Base-by-base conservation (phyloP, 2,797 vertebrate genomes). In the Gobio occitaniae region DNA sequence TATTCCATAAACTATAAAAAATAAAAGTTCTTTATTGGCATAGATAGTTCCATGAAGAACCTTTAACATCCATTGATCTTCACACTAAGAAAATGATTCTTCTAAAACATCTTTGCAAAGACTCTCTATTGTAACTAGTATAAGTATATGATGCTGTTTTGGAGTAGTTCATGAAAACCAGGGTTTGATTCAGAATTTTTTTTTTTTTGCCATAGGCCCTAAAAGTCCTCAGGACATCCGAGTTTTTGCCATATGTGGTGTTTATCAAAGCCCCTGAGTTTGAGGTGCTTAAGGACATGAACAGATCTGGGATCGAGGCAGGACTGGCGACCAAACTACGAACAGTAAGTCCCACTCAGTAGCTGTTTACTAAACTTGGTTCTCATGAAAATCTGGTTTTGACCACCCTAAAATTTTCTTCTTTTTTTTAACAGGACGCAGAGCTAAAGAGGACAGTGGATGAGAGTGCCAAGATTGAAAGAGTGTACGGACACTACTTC, bases 401-500 rank as follows among this genome's bases (percentile, higher is more conserved):
- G 7, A 1, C 36, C 15, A 17, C 47, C 9, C 16, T 32, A 32
- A 48, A 80, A 41, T 25, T n/a, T 3, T 38, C 17, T 25, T 25
- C 1, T 25, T 69, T 29, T 16, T 54, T 13, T 82, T 91, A 65
- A 29, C 54, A 99, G 98, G 97, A 99, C 25, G 94, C 93, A 0
- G 97, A 98, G 48, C 94, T 98, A 86, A 95, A 94, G 88, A 95
- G 95, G 88, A 98, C 97, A 0, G 96, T 96, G 66, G 94, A 97
- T 0, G 98, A 99, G 90, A 99, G 97, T 84, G 79, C 90, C 32
- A 96, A 97, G 56, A 96, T 99, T 89, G 96, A 98, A 88, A 93
- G 95, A 0, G 96, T 96, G 3, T 98, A 96, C 0, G 96, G 95
- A 36, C 97, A 99, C 90, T 98, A 96, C 95, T 99, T 99, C 0